Percentiles rank a stretch among this genome's conserved stretches.
Evolutionary conservation across 2,888 invertebrate genomes (phyloP).

Genomic region (Microplitis deprimator): DNA sequence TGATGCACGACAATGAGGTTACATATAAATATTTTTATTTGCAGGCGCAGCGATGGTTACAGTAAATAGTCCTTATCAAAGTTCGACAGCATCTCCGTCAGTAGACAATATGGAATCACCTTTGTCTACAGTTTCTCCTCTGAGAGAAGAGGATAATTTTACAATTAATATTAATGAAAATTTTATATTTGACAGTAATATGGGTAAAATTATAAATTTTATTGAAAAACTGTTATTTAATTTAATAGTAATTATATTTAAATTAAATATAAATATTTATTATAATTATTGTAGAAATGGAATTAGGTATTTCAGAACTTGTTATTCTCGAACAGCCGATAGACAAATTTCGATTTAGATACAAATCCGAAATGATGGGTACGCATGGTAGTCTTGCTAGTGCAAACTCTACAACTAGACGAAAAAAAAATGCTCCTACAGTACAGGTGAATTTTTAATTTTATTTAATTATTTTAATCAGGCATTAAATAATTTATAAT

Average conservation of each 20-base stretch:
- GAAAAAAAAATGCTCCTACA: slow-evolving; percentile 81
- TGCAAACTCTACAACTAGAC: slow-evolving; percentile 74
- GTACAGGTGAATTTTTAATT: slow-evolving; percentile 76
- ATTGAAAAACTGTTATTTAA: slow-evolving; percentile 2
- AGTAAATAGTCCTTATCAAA: slow-evolving; percentile 52
- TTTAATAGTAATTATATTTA: neutral
- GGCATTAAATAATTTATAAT: slow-evolving; percentile 19
- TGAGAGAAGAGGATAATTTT: slow-evolving; percentile 39
- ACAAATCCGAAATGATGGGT: slow-evolving; percentile 90
- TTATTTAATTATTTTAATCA: neutral
- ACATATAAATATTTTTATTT: slow-evolving; percentile 39
- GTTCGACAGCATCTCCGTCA: slow-evolving; percentile 52
- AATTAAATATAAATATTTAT: neutral
- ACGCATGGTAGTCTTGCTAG: slow-evolving; percentile 87
- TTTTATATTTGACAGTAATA: slow-evolving; percentile 35
- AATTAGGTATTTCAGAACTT: slow-evolving; percentile 71
- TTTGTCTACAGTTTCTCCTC: slow-evolving; percentile 54
- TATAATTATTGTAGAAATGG: slow-evolving; percentile 6
- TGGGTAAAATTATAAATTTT: neutral
- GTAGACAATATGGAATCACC: slow-evolving; percentile 53
- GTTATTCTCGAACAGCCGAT: slow-evolving; percentile 82
- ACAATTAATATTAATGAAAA: slow-evolving; percentile 40
- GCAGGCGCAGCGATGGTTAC: slow-evolving; percentile 10
- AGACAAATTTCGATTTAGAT: slow-evolving; percentile 86
- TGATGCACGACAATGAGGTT: neutral